phyloP scores from a whole-genome alignment of 2,888 invertebrate genomes.

The Coleophora flavipennella region DNA sequence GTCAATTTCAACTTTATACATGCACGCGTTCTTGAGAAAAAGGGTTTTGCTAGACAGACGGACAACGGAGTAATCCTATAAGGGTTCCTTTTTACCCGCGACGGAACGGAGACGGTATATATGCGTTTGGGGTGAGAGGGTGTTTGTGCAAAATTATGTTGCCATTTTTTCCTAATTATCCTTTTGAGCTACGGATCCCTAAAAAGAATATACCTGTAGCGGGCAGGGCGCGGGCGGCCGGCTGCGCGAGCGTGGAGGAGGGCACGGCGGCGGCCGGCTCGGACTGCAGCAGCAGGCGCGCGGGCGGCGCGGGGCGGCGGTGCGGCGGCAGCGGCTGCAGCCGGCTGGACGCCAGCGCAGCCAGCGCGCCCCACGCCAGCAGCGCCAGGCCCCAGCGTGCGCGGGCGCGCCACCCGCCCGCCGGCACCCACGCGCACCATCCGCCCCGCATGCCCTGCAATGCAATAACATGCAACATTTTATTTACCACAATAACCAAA shows the following conservation, averaged over 20 bases:
- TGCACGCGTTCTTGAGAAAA: too few species aligned
- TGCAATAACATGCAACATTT: neutral
- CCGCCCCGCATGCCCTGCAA: neutral
- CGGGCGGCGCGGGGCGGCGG: slow-evolving; percentile 19
- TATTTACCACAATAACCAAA: neutral
- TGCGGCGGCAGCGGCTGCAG: slow-evolving; percentile 30
- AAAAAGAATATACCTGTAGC: slow-evolving; percentile 23
- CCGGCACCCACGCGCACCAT: slow-evolving; percentile 3
- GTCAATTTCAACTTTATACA: too few species aligned
- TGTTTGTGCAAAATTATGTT: too few species aligned
- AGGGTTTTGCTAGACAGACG: too few species aligned
- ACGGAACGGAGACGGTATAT: too few species aligned
- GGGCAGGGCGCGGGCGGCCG: slow-evolving; percentile 17
- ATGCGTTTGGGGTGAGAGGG: too few species aligned
- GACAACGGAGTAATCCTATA: too few species aligned
- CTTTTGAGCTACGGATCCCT: too few species aligned
- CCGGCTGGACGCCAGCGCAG: slow-evolving; percentile 48
- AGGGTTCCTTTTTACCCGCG: too few species aligned
- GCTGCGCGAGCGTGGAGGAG: slow-evolving; percentile 18
- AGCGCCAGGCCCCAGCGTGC: slow-evolving; percentile 36
- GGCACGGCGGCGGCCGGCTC: slow-evolving; percentile 25
- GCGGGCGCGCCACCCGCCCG: slow-evolving; percentile 56
- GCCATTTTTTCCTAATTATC: too few species aligned
- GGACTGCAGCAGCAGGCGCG: slow-evolving; percentile 37
- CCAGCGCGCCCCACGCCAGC: slow-evolving; percentile 44